Evolutionary conservation across 2,888 invertebrate species (phyloP), one percentile per base, ranked within the genome.

Genomic region (Marronus borbonicus): DNA sequence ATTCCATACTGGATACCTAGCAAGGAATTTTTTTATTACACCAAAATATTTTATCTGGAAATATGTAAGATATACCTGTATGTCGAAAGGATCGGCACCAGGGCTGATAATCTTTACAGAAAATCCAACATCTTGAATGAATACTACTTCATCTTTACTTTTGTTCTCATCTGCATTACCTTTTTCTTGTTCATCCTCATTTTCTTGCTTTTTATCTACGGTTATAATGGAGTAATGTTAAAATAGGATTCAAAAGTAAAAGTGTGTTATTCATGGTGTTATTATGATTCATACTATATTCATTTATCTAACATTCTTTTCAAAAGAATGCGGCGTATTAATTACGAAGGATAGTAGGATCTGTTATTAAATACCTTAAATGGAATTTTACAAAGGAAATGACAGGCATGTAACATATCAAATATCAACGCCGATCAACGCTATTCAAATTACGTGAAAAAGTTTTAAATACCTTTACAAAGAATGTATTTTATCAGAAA

Each of bases 101-200:
- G 98, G 98, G 84, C 97, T 95, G 78, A 95, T 93, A 84, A 98
- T 97, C 89, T 97, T 96, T n/a, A 98, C 96, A 76, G 95, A 96
- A 86, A 97, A 97, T 69, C 97, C 97, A 90, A 95, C 91, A 86
- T 98, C 97, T 87, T 97, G 97, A 84, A 97, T 94, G 83, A 96
- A 95, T 80, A 97, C 95, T 76, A 97, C 94, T 89, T 95, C 95
- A 79, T 94, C 93, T 82, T 94, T 94, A 80, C 90, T 90, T 83
- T 92, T 93, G 81, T 90, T 90, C 52, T 92, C 91, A 76, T 87
- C 86, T 50, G 84, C 83, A 78, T 88, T 87, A 78, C 85, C 85
- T 66, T 88, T 87, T 80, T 88, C 88, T 79, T 87, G 86, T 83
- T 88, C 88, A 82, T 87, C 86, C 14, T 83, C 86, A 83, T 86